phyloP scores from a whole-genome alignment of 2,113 vertebrate species.

The Haliaeetus leucogaster region DNA sequence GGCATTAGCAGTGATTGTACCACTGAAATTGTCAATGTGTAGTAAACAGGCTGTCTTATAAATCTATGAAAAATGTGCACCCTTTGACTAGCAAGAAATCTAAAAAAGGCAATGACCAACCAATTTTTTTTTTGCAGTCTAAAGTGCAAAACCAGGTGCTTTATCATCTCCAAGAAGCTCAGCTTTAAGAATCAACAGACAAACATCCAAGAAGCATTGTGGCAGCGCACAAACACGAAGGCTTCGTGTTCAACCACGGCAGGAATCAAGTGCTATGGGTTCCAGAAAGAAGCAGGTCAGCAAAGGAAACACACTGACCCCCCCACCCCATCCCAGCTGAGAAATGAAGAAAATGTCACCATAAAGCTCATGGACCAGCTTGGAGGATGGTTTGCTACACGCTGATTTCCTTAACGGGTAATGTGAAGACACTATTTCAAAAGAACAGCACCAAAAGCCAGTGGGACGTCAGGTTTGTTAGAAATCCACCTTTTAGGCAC shows the following conservation, averaged over 20 bases:
- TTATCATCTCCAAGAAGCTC: not conserved
- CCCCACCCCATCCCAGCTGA: not conserved
- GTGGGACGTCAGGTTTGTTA: not conserved
- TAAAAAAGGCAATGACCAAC: not conserved
- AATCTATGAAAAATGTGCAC: not conserved
- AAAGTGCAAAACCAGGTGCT: not conserved
- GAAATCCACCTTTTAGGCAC: not conserved
- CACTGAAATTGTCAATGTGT: not conserved
- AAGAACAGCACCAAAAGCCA: not conserved
- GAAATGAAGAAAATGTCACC: not conserved
- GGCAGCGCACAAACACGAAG: not conserved
- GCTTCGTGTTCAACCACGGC: fast-evolving
- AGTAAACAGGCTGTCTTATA: not conserved
- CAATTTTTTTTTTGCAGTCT: not conserved
- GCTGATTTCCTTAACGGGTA: not conserved
- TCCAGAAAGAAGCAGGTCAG: not conserved
- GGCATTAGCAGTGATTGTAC: not conserved
- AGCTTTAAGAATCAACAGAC: not conserved
- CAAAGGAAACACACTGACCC: not conserved
- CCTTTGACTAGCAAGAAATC: not conserved
- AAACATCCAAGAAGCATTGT: not conserved
- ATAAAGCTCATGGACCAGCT: not conserved
- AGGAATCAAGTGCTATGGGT: not conserved
- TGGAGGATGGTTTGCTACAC: not conserved
- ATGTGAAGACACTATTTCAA: not conserved